Evolutionary conservation across 2,797 vertebrate genomes (phyloP), one percentile per base, ranked within the genome.

Genomic region (Bradypus variegatus): DNA sequence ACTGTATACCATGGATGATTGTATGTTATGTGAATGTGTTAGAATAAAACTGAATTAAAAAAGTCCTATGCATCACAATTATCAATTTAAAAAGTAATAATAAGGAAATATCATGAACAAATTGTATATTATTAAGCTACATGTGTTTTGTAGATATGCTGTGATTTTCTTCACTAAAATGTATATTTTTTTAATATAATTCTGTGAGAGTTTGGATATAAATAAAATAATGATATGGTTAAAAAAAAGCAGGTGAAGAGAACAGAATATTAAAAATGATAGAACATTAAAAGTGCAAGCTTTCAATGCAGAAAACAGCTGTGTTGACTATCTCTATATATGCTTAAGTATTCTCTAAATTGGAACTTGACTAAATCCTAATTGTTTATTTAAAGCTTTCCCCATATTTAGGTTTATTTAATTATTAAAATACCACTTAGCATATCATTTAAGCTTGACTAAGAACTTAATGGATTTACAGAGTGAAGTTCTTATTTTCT

Each of bases 351-450:
- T 77, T 92, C 82, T 84, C 33, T 90, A 83, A 94, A 94, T 89
- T 70, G 45, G 73, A 88, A 92, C 67, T 85, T 86, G 83, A 94
- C 69, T 85, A 94, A 89, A 91, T 80, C 45, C 75, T 88, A 94
- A 95, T 62, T 79, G 73, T 93, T 89, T 3, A 33, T 88, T 89
- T 75, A 96, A 96, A 95, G 83, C 94, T 94, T 91, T 36, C 27
- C 45, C 45, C n/a, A 73, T 89, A 87, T 89, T 94, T 85, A 82
- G 86, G 94, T 94, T 96, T 79, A 95, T 78, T 94, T 96, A 96
- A 96, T 96, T 96, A 96, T 96, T 97, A 96, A 96, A 95, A 88
- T 87, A 82, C 91, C 91, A 94, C 64, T 95, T 91, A 93, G 87
- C 58, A 50, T 76, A 92, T 81, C 88, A 93, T 91, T 95, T 88